Evolutionary conservation across 2,797 vertebrate genomes (phyloP).

Genomic region (Eidolon dupreanum): DNA sequence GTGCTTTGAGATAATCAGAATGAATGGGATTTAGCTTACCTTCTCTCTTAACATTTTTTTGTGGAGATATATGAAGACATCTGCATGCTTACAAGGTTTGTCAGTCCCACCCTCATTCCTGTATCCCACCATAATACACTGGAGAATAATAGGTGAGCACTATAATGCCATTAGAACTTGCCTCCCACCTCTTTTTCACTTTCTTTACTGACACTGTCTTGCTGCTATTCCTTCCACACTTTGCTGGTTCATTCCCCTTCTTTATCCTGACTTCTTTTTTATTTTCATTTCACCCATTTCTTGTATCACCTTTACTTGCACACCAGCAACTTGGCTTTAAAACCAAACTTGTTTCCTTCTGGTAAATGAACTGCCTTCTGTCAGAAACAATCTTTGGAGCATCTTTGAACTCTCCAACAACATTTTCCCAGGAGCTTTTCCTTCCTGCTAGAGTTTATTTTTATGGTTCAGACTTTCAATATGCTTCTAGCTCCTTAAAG

Average conservation of each 20-base stretch:
- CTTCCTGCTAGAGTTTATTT: not conserved
- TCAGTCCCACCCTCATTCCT: not conserved
- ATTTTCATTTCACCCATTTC: not conserved
- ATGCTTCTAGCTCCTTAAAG: not conserved
- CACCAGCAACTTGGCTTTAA: not conserved
- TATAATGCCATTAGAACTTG: not conserved
- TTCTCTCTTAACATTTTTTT: slow-evolving; percentile 1
- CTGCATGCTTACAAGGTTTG: not conserved
- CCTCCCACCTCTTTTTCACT: not conserved
- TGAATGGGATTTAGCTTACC: not conserved
- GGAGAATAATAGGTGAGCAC: not conserved
- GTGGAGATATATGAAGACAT: not conserved
- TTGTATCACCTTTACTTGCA: not conserved
- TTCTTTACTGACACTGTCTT: not conserved
- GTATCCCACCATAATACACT: not conserved
- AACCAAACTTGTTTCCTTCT: not conserved
- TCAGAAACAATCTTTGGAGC: not conserved
- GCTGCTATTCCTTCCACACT: not conserved
- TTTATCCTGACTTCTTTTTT: not conserved
- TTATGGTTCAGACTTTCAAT: not conserved
- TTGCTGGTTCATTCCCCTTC: not conserved
- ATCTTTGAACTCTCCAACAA: not conserved
- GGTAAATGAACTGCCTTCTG: not conserved
- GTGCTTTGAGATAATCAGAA: not conserved
- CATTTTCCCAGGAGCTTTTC: not conserved